These are phyloP conservation scores for Sesia apiformis DNA, from an alignment of 2,888 invertebrate species.

Conservation along the genomic window DNA sequence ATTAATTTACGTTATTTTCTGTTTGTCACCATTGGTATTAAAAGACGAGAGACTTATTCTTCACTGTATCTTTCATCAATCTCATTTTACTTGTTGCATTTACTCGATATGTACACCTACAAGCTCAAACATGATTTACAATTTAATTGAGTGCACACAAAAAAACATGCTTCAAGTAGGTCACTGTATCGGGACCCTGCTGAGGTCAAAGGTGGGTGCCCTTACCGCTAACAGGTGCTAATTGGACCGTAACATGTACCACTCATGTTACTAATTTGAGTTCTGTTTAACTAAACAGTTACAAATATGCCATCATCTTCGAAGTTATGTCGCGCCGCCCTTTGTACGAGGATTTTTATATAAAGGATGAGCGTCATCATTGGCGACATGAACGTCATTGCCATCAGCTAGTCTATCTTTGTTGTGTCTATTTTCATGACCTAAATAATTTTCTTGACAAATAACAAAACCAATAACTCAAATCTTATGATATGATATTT, in stretches of 20 bases:
- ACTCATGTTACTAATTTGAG: slow-evolving; percentile 47
- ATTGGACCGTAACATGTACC: slow-evolving; percentile 47
- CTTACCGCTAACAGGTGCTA: slow-evolving; percentile 50
- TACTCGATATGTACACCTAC: background rate
- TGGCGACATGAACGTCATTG: too few relatives aligned
- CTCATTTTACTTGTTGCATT: too few relatives aligned
- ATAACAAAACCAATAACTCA: too few relatives aligned
- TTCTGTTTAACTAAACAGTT: slow-evolving; percentile 40
- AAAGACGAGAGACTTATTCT: too few relatives aligned
- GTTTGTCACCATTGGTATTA: too few relatives aligned
- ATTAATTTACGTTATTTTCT: too few relatives aligned
- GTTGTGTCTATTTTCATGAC: too few relatives aligned
- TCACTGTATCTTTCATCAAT: too few relatives aligned
- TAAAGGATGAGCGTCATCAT: too few relatives aligned
- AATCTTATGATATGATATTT: too few relatives aligned
- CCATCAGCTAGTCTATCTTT: too few relatives aligned
- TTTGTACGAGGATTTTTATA: background rate
- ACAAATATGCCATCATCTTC: slow-evolving; percentile 19
- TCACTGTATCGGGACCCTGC: slow-evolving; percentile 37
- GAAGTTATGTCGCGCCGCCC: slow-evolving; percentile 3
- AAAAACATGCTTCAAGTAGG: slow-evolving; percentile 20
- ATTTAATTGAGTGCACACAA: background rate
- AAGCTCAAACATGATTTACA: background rate
- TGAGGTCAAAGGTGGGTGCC: slow-evolving; percentile 49
- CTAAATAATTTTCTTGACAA: too few relatives aligned